These are phyloP conservation scores for Sphaerophoria taeniata DNA, from an alignment of 2,888 invertebrate genomes.

Conservation along the genomic window DNA sequence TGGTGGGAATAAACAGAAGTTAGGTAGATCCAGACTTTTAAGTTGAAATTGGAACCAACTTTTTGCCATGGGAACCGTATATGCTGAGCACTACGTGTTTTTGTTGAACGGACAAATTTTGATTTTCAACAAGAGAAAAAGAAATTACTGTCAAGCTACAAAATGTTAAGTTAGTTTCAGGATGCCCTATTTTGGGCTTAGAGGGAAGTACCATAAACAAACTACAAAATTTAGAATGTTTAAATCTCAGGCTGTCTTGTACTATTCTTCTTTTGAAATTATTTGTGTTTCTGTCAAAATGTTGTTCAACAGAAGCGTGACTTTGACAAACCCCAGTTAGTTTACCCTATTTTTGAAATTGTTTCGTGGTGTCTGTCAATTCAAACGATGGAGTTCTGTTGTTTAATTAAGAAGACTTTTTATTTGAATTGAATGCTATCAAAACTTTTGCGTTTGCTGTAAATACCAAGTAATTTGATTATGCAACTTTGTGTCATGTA, in stretches of 20 bases:
- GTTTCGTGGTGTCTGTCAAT: too few species aligned
- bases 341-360: too few species aligned
- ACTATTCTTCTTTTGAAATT: too few species aligned
- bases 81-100: constrained; percentile 29
- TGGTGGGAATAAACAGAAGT: constrained; percentile 57
- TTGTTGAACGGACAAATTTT: constrained; percentile 1
- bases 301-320: too few species aligned
- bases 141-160: not conserved
- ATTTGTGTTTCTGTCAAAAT: too few species aligned
- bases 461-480: constrained; percentile 39
- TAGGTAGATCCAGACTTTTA: constrained; percentile 15
- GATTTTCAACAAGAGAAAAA: not conserved
- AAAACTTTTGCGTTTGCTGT: not conserved
- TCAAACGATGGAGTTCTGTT: not conserved
- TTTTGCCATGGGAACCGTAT: constrained; percentile 45
- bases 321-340: too few species aligned
- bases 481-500: constrained; percentile 35
- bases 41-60: constrained; percentile 21
- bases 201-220: too few species aligned
- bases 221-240: too few species aligned
- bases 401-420: not conserved
- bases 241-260: too few species aligned
- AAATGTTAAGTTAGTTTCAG: not conserved
- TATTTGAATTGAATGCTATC: not conserved
- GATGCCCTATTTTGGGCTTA: constrained; percentile 4